Conservation (phyloP, 1,140 invertebrate species). For the Cydia pomonella region DNA sequence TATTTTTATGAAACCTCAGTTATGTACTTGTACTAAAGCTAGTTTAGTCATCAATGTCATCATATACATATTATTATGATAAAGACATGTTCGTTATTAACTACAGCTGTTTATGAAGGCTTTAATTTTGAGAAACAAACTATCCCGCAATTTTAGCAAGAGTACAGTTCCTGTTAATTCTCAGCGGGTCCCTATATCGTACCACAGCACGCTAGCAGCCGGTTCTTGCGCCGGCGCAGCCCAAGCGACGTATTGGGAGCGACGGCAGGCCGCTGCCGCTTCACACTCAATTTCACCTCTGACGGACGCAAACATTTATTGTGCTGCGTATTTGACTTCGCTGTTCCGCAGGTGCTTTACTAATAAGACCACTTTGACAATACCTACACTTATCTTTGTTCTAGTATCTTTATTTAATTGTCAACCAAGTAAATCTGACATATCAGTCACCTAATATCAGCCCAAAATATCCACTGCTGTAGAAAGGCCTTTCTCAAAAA, state of each 20-base stretch:
- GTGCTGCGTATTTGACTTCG: slow-evolving; percentile 65
- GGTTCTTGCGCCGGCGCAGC: slow-evolving; percentile 67
- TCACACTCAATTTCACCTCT: slow-evolving; percentile 80
- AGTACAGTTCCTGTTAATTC: too few relatives aligned
- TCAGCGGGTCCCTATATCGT: slow-evolving; percentile 37
- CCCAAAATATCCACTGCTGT: too few relatives aligned
- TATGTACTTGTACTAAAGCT: too few relatives aligned
- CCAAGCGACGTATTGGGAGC: slow-evolving; percentile 77
- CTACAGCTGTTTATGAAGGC: too few relatives aligned
- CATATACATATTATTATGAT: too few relatives aligned
- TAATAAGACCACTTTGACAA: slow-evolving; percentile 43
- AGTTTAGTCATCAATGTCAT: too few relatives aligned
- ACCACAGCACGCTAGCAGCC: slow-evolving; percentile 57
- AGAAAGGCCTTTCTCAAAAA: too few relatives aligned
- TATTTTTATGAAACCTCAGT: too few relatives aligned
- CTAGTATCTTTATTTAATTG: background rate
- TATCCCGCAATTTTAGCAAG: too few relatives aligned
- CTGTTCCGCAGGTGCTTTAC: slow-evolving; percentile 44
- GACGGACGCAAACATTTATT: slow-evolving; percentile 78
- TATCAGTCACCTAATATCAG: too few relatives aligned
- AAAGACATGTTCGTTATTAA: too few relatives aligned
- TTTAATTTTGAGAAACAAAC: too few relatives aligned
- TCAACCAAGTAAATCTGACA: background rate
- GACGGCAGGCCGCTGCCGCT: slow-evolving; percentile 76
- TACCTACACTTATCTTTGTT: slow-evolving; percentile 42